These are phyloP conservation scores for Megaceryle alcyon DNA, from an alignment of 2,797 vertebrate species.

Conservation along the genomic window DNA sequence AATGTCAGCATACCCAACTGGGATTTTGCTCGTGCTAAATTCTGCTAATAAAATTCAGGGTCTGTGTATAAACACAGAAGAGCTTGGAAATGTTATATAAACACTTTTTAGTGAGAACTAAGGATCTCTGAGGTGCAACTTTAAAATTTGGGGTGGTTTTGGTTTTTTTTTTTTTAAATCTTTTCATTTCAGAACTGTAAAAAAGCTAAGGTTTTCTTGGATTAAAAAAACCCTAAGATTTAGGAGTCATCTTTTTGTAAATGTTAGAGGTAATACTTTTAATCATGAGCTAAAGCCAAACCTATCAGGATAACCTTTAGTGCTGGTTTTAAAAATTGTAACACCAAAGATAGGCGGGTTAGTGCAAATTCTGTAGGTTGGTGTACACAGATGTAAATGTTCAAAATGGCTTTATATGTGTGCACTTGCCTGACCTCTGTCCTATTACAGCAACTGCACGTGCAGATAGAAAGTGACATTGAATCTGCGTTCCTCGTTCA, in stretches of 20 bases:
- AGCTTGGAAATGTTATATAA: slow-evolving; percentile 40
- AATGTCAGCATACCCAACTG: slow-evolving; percentile 23
- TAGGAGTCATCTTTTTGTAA: slow-evolving; percentile 32
- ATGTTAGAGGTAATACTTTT: slow-evolving; percentile 59
- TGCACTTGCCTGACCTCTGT: not conserved
- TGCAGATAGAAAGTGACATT: not conserved
- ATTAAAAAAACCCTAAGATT: slow-evolving; percentile 25
- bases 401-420: not conserved
- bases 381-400: not conserved
- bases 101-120: not conserved
- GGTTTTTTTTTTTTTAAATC: not conserved
- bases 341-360: not conserved
- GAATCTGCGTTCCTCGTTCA: not conserved
- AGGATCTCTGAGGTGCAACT: not conserved
- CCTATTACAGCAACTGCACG: rapidly evolving
- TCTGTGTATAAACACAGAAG: slow-evolving; percentile 37
- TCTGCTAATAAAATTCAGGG: slow-evolving; percentile 43
- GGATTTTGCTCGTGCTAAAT: slow-evolving; percentile 47
- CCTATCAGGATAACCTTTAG: slow-evolving; percentile 52
- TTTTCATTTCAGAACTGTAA: not conserved
- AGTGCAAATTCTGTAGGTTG: not conserved
- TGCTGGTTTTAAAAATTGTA: not conserved
- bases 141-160: not conserved
- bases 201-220: not conserved
- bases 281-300: slow-evolving; percentile 38